phyloP scores from a whole-genome alignment of 2,113 vertebrate genomes.

The Galeopterus variegatus region DNA sequence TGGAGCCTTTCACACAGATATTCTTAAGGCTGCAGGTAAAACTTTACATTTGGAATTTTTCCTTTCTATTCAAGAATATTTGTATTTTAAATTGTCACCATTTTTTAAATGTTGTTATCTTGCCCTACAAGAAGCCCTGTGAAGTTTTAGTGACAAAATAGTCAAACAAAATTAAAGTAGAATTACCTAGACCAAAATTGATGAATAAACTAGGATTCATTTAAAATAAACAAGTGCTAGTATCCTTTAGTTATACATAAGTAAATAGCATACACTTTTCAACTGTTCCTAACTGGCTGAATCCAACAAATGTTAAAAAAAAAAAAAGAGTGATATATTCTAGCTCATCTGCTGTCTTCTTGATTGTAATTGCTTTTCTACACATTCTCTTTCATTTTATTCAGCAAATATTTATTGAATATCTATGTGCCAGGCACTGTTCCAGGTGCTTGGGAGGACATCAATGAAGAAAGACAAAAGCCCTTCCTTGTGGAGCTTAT shows the following conservation, averaged over 20 bases:
- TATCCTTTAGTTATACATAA: background rate
- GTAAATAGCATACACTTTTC: background rate
- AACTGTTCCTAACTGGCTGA: background rate
- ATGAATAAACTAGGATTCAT: background rate
- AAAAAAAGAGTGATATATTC: background rate
- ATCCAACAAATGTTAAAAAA: background rate
- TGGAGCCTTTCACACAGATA: slow-evolving; percentile 99
- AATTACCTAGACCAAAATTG: background rate
- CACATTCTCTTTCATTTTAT: background rate
- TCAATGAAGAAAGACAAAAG: background rate
- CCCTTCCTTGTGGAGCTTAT: background rate
- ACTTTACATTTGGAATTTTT: background rate
- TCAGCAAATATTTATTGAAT: background rate
- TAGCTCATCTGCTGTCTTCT: background rate
- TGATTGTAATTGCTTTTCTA: background rate
- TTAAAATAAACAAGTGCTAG: background rate
- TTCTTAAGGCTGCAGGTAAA: slow-evolving; percentile 97
- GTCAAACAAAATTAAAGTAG: background rate
- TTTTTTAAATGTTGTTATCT: background rate
- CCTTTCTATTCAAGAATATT: background rate
- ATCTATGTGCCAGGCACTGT: background rate
- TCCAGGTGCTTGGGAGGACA: background rate
- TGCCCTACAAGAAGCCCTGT: background rate
- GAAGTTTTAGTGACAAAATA: background rate
- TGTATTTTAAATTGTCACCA: slow-evolving; percentile 28